These are phyloP conservation scores for Pachyrhynchus sulphureomaculatus DNA, from an alignment of 1,140 invertebrate genomes.

Conservation along the genomic window DNA sequence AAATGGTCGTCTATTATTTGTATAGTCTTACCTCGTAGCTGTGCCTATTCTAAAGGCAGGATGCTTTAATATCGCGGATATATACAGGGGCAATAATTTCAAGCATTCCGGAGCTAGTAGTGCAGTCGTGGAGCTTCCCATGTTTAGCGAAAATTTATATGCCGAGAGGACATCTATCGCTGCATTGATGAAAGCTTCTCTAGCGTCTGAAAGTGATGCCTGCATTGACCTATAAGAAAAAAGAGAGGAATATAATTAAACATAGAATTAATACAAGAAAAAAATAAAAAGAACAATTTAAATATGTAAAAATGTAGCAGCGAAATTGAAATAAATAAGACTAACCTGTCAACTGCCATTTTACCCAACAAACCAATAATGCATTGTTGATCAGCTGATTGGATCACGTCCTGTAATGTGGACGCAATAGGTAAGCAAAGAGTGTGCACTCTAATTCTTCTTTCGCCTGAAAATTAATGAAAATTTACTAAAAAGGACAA, in stretches of 20 bases:
- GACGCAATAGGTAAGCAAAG: constrained; percentile 88
- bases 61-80: constrained; percentile 88
- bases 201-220: constrained; percentile 85
- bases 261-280: no score
- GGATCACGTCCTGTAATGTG: constrained; percentile 82
- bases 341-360: constrained; percentile 92
- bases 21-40: constrained; percentile 78
- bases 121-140: constrained; percentile 59
- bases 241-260: no score
- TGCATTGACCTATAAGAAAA: constrained; percentile 65
- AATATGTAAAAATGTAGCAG: no score
- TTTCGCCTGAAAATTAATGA: constrained; percentile 61
- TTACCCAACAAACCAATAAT: constrained; percentile 90
- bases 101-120: constrained; percentile 75
- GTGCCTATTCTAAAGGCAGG: constrained; percentile 85
- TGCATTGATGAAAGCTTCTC: constrained; percentile 95
- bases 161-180: constrained; percentile 87
- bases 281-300: no score
- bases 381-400: constrained; percentile 93
- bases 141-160: constrained; percentile 72
- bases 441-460: constrained; percentile 96
- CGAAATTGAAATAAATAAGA: no score
- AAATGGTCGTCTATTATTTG: no score
- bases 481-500: background rate
- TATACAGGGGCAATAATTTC: constrained; percentile 83